Percentiles rank a stretch among this genome's conserved stretches.
Evolutionary conservation across 2,113 vertebrate genomes (phyloP).

Genomic region (Sinosuthora webbiana): DNA sequence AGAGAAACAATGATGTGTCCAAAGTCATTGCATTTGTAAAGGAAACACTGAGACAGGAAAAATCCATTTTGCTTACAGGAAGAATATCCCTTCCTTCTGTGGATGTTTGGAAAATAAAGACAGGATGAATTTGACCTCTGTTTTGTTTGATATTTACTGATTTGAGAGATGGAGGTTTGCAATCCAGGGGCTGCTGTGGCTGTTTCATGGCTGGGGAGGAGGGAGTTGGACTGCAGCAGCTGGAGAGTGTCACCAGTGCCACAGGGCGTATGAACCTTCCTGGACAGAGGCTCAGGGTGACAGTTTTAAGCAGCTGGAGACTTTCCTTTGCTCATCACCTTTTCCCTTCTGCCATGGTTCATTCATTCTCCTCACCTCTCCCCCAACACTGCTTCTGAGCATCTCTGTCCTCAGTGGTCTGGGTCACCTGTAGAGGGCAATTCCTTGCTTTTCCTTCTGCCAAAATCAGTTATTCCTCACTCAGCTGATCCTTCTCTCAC

Average conservation of each 20-base stretch:
- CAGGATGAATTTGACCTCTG: background rate
- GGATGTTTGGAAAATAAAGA: background rate
- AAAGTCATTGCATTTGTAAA: background rate
- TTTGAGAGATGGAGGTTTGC: background rate
- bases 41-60: background rate
- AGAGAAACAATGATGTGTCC: background rate
- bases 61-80: background rate
- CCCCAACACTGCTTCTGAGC: background rate
- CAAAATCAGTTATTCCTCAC: background rate
- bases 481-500: background rate
- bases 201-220: background rate
- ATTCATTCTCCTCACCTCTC: background rate
- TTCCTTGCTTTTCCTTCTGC: background rate
- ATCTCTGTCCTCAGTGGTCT: background rate
- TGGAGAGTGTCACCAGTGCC: rapidly evolving
- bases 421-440: background rate
- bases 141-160: background rate
- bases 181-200: background rate
- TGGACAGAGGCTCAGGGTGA: background rate
- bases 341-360: background rate
- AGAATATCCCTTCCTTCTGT: background rate
- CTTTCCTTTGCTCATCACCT: background rate
- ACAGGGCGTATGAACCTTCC: background rate
- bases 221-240: background rate
- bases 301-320: background rate